A percentile compares a stretch with the other conserved stretches of the same genome.
phyloP scores from a whole-genome alignment of 2,113 vertebrate genomes.

The Rhinoderma darwinii region DNA sequence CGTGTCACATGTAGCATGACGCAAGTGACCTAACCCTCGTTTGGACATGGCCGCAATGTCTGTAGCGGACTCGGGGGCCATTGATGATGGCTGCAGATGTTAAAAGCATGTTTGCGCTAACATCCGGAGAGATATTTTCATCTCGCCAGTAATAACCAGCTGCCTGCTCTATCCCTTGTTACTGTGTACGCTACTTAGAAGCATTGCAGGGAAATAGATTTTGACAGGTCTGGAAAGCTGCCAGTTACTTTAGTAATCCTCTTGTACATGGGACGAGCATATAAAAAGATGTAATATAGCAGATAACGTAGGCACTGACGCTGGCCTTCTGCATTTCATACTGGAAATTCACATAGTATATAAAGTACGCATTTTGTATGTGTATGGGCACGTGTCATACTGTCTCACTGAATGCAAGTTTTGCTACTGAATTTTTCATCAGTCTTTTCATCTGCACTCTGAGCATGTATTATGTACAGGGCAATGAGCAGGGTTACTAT shows the following conservation, averaged over 20 bases:
- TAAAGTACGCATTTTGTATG: neutral
- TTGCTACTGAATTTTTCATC: constrained; percentile 42
- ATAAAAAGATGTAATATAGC: constrained; percentile 34
- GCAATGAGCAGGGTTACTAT: constrained; percentile 9
- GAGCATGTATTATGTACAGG: neutral
- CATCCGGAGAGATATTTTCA: constrained; percentile 52
- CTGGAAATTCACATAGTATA: neutral
- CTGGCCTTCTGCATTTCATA: neutral
- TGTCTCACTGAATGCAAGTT: constrained; percentile 2
- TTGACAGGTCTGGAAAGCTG: constrained; percentile 47
- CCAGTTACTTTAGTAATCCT: constrained; percentile 52
- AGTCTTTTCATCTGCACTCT: constrained; percentile 2
- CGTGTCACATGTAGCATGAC: constrained; percentile 7
- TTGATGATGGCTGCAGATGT: constrained; percentile 43
- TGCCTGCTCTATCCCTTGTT: constrained; percentile 49
- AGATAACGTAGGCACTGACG: constrained; percentile 17
- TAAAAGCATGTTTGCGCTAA: constrained; percentile 46
- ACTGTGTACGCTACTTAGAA: constrained; percentile 43
- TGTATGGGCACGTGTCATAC: neutral
- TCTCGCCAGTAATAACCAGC: constrained; percentile 53
- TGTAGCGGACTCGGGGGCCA: neutral
- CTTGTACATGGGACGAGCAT: constrained; percentile 48
- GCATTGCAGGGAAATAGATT: constrained; percentile 37
- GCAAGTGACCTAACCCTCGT: constrained; percentile 5
- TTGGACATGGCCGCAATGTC: neutral